Conservation (phyloP, 2,888 invertebrate species). For the Drosophila mulleri region DNA sequence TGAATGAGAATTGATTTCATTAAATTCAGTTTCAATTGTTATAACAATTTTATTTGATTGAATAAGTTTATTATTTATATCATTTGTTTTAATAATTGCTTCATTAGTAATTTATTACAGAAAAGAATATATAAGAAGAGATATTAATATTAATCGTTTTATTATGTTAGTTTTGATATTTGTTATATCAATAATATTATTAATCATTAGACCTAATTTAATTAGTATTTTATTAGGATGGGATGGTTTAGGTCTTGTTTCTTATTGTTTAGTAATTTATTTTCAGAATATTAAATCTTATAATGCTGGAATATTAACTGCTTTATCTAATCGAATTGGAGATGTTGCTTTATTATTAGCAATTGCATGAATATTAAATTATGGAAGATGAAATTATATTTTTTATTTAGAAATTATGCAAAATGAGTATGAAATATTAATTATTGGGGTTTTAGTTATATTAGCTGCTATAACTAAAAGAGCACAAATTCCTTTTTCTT, state of each 20-base stretch:
- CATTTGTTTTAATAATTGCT: constrained; percentile 89
- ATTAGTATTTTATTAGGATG: background rate
- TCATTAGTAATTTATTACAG: constrained; percentile 86
- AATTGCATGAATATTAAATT: constrained; percentile 86
- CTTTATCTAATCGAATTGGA: background rate
- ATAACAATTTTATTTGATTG: constrained; percentile 88
- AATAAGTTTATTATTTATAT: constrained; percentile 88
- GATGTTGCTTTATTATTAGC: background rate
- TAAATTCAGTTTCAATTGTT: constrained; percentile 78
- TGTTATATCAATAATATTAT: too few species aligned
- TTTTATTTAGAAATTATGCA: constrained; percentile 86
- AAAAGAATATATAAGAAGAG: background rate
- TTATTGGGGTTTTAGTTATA: constrained; percentile 85
- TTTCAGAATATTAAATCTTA: background rate
- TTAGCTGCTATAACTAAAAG: constrained; percentile 89
- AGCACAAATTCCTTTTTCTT: constrained; percentile 92
- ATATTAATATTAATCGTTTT: too few species aligned
- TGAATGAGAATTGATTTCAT: constrained; percentile 87
- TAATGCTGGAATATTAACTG: background rate
- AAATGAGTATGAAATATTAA: constrained; percentile 85
- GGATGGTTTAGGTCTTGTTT: background rate
- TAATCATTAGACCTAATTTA: background rate
- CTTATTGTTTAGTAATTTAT: constrained; percentile 1
- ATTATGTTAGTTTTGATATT: too few species aligned
- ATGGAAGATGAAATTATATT: constrained; percentile 87